Evolutionary conservation across 2,888 invertebrate genomes (phyloP).

Genomic region (Heliconius cydno): DNA sequence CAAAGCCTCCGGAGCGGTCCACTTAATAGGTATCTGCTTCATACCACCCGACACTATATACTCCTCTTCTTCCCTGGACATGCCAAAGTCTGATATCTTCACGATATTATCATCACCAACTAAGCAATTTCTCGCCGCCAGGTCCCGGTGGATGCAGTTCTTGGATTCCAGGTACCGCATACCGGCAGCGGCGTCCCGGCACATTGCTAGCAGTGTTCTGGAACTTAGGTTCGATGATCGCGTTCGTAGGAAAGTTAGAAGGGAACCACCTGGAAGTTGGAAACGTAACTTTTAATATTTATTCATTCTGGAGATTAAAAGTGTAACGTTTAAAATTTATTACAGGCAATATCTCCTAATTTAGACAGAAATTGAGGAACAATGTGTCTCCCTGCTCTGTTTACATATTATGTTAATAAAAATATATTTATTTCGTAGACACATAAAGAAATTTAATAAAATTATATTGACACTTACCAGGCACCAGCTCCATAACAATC

Average conservation of each 20-base stretch:
- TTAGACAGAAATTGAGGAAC: too few species aligned
- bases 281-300: too few species aligned
- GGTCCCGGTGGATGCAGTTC: slow-evolving; percentile 97
- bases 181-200: slow-evolving; percentile 95
- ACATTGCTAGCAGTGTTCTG: slow-evolving; percentile 92
- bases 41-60: slow-evolving; percentile 98
- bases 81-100: slow-evolving; percentile 99
- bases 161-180: slow-evolving; percentile 98
- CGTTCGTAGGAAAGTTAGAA: slow-evolving; percentile 93
- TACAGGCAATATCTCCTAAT: too few species aligned
- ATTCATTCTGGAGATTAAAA: too few species aligned
- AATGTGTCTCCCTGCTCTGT: too few species aligned
- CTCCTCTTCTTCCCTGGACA: slow-evolving; percentile 98
- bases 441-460: too few species aligned
- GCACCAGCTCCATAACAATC: slow-evolving; percentile 99
- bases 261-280: slow-evolving; percentile 89
- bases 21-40: slow-evolving; percentile 99
- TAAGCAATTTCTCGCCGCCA: slow-evolving; percentile 97
- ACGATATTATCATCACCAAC: slow-evolving; percentile 93
- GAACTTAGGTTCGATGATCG: slow-evolving; percentile 86
- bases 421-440: too few species aligned
- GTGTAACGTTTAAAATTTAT: too few species aligned
- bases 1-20: slow-evolving; percentile 98
- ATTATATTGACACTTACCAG: slow-evolving; percentile 77
- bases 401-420: too few species aligned